Percentiles rank a stretch among this genome's conserved stretches.
Conservation (phyloP, 2,113 vertebrate species). For the Boulengeromyrus knoepffleri region DNA sequence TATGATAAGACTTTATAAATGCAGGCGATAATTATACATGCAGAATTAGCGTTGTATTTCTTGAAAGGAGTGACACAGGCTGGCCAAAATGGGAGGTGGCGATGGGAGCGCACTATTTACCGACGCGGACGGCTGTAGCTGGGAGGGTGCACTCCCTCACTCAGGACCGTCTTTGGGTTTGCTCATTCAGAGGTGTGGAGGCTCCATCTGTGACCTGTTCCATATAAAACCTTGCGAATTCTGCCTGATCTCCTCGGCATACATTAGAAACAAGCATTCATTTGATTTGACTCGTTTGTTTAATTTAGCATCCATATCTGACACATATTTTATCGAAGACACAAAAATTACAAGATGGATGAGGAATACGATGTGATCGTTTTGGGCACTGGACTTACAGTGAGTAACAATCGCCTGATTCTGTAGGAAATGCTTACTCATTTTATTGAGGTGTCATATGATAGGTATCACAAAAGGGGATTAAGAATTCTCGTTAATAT, state of each 20-base stretch:
- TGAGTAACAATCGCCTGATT: slow-evolving; percentile 50
- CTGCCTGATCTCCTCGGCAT: slow-evolving; percentile 26
- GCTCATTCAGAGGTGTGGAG: slow-evolving; percentile 55
- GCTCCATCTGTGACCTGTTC: slow-evolving; percentile 35
- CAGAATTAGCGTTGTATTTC: not conserved
- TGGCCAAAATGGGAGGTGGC: not conserved
- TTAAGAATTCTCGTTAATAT: not conserved
- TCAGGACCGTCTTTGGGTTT: slow-evolving; percentile 78
- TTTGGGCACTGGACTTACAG: slow-evolving; percentile 83
- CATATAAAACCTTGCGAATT: slow-evolving; percentile 25
- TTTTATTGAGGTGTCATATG: not conserved
- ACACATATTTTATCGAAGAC: slow-evolving; percentile 37
- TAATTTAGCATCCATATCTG: slow-evolving; percentile 26
- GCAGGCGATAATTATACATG: not conserved
- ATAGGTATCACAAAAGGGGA: not conserved
- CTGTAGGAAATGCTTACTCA: not conserved
- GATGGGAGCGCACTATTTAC: slow-evolving; percentile 62
- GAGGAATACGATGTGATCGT: slow-evolving; percentile 94
- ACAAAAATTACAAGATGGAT: slow-evolving; percentile 72
- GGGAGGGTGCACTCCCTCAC: slow-evolving; percentile 35
- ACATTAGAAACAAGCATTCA: slow-evolving; percentile 25
- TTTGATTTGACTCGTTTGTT: slow-evolving; percentile 27
- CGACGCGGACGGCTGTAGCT: slow-evolving; percentile 55
- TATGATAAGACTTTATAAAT: not conserved
- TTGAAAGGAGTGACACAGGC: not conserved